Evolutionary conservation across 2,113 vertebrate species (phyloP), one percentile per base, ranked within the genome.

Genomic region (Lepidothrix coronata): DNA sequence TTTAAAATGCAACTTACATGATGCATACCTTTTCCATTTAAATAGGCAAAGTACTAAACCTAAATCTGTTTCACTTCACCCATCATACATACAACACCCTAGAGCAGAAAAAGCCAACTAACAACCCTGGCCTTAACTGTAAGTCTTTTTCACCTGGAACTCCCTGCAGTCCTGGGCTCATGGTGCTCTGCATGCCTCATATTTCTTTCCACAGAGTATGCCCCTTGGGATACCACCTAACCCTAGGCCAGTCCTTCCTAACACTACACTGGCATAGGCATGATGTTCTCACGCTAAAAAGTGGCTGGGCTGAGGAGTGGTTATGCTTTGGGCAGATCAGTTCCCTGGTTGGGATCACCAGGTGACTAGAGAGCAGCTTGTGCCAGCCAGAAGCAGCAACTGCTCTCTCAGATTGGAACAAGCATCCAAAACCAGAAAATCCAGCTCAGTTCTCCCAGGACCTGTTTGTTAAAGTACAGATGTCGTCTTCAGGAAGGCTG

Each of bases 191-290:
- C 24, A 76, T n/a, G 20, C 28, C 19, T 88, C 24, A 12, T 16
- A 35, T 51, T 24, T 57, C 27, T 63, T 67, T 72, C 79, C 52
- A 37, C 52, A n/a, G 28, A 10, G 2, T 11, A 10, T 15, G 33
- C 14, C 28, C 24, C 46, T 37, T 61, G 51, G 28, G 31, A 57
- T 8, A 11, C 8, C 22, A 68, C 49, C 41, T 37, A 68, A 76
- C 4, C 12, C 35, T 68, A 28, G n/a, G 7, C 12, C 37, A 80
- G 7, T 23, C 41, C 41, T 70, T 86, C 63, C 46, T 68, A 52
- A 20, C 2, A 2, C 54, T n/a, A 13, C 1, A 0, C 28, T 73
- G 55, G 8, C 0, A 0, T 33, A 54, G 51, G 7, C 37, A 68
- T 0, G 4, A 61, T 24, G 20, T 46, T 30, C 7, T 82, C 35